Conservation (phyloP, 2,888 invertebrate genomes). For the Xestobium rufovillosum region DNA sequence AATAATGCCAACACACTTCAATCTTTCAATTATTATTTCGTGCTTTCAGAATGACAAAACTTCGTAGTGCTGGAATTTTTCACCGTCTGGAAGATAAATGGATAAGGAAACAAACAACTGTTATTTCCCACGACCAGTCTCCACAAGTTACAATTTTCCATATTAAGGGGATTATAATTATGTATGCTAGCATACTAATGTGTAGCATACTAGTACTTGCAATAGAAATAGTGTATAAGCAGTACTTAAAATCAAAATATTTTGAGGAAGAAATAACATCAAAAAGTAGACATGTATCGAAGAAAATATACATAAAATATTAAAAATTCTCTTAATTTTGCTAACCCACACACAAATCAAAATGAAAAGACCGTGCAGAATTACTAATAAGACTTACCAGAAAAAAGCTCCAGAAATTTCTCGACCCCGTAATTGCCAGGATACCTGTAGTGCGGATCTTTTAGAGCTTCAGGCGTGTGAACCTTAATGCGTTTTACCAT, state of each 20-base stretch:
- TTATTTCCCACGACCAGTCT: conserved; percentile 17
- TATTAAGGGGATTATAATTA: conserved; percentile 29
- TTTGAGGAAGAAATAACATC: no score
- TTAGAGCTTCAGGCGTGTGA: conserved; percentile 77
- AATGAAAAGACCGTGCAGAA: no score
- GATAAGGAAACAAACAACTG: conserved; percentile 26
- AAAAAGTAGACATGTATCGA: no score
- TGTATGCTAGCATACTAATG: conserved; percentile 26
- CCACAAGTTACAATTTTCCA: conserved; percentile 34
- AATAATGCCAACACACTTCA: no score
- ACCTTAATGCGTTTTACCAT: conserved; percentile 95
- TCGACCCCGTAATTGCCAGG: conserved; percentile 96
- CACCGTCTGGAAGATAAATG: conserved; percentile 39
- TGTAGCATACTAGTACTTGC: conserved; percentile 29
- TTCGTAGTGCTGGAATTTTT: conserved; percentile 39
- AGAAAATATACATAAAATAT: no score
- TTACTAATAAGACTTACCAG: no score
- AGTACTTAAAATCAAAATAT: conserved; percentile 5
- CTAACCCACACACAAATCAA: no score
- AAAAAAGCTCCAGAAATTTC: conserved; percentile 96
- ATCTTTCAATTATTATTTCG: conserved; percentile 1
- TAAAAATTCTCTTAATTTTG: no score
- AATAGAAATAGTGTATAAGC: conserved; percentile 26
- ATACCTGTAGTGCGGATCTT: conserved; percentile 81
- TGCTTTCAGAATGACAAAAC: conserved; percentile 35